phyloP scores from a whole-genome alignment of 2,797 vertebrate genomes.

The Periophthalmus magnuspinnatus region DNA sequence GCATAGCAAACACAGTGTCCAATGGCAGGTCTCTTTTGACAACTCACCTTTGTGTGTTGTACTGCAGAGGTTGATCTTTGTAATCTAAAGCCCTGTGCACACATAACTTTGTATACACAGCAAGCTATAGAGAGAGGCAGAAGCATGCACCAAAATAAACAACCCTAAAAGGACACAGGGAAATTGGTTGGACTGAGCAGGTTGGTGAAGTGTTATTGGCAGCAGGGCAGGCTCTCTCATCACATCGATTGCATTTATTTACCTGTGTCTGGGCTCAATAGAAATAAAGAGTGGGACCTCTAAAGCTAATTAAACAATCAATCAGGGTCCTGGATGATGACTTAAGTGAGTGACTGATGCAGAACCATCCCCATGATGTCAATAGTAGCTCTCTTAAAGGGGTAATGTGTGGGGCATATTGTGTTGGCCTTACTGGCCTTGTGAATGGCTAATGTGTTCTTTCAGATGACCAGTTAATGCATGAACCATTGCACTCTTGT shows the following conservation, averaged over 20 bases:
- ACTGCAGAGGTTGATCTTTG: slow-evolving; percentile 64
- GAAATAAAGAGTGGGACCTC: slow-evolving; percentile 21
- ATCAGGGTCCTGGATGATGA: slow-evolving; percentile 20
- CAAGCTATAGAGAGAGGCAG: slow-evolving; percentile 47
- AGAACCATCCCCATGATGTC: not conserved
- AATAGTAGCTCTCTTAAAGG: slow-evolving; percentile 5
- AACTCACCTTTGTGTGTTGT: slow-evolving; percentile 58
- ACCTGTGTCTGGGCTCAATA: slow-evolving; percentile 32
- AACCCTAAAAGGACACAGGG: slow-evolving; percentile 50
- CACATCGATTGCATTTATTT: slow-evolving; percentile 42
- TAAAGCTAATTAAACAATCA: slow-evolving; percentile 39
- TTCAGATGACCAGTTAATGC: not conserved
- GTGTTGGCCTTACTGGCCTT: not conserved
- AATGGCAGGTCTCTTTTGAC: slow-evolving; percentile 32
- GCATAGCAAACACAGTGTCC: not conserved
- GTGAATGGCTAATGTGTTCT: not conserved
- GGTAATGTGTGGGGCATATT: not conserved
- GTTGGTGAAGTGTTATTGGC: slow-evolving; percentile 41
- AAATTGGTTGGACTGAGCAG: slow-evolving; percentile 36
- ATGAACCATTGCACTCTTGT: not conserved
- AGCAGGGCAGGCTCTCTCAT: slow-evolving; percentile 32
- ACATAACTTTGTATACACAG: slow-evolving; percentile 40
- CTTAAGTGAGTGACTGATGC: slow-evolving; percentile 2
- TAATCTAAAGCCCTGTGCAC: slow-evolving; percentile 69
- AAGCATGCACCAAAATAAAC: slow-evolving; percentile 36